Evolutionary conservation across 1,140 invertebrate species (phyloP).

Genomic region (Nomia melanderi): DNA sequence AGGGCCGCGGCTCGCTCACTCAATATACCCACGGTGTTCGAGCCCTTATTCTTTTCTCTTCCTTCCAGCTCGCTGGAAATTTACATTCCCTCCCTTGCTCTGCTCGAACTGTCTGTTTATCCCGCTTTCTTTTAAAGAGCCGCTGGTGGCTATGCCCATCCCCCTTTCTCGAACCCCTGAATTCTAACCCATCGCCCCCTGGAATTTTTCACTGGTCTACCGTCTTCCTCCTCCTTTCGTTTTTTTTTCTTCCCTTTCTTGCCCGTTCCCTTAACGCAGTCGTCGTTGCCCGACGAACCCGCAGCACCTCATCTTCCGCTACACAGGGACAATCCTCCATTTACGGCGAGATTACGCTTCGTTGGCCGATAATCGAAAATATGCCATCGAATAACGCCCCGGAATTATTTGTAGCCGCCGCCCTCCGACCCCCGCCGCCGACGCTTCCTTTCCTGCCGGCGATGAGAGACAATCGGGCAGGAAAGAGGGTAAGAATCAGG

Average conservation of each 20-base stretch:
- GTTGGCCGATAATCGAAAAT: slow-evolving; percentile 80
- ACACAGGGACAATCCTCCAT: slow-evolving; percentile 78
- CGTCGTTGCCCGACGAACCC: slow-evolving; percentile 57
- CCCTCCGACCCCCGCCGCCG: background rate
- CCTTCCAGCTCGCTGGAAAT: slow-evolving; percentile 80
- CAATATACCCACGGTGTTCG: slow-evolving; percentile 77
- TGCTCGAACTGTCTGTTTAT: slow-evolving; percentile 80
- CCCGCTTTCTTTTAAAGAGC: slow-evolving; percentile 80
- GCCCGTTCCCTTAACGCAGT: slow-evolving; percentile 35
- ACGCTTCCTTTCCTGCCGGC: background rate
- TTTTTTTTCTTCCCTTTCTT: slow-evolving; percentile 29
- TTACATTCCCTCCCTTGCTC: slow-evolving; percentile 80
- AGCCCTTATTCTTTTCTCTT: slow-evolving; percentile 81
- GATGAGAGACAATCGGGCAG: slow-evolving; percentile 63
- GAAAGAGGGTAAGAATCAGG: slow-evolving; percentile 29
- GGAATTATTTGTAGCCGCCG: slow-evolving; percentile 72
- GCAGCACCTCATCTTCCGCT: slow-evolving; percentile 74
- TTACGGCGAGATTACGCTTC: slow-evolving; percentile 79
- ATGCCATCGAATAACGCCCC: slow-evolving; percentile 76
- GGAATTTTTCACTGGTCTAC: slow-evolving; percentile 1
- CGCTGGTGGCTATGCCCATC: slow-evolving; percentile 71
- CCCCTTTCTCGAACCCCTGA: slow-evolving; percentile 7
- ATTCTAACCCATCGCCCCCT: slow-evolving; percentile 33
- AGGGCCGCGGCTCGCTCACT: slow-evolving; percentile 69
- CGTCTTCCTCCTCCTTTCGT: slow-evolving; percentile 24